Conservation (phyloP, 2,113 vertebrate species). For the Clupea harengus region DNA sequence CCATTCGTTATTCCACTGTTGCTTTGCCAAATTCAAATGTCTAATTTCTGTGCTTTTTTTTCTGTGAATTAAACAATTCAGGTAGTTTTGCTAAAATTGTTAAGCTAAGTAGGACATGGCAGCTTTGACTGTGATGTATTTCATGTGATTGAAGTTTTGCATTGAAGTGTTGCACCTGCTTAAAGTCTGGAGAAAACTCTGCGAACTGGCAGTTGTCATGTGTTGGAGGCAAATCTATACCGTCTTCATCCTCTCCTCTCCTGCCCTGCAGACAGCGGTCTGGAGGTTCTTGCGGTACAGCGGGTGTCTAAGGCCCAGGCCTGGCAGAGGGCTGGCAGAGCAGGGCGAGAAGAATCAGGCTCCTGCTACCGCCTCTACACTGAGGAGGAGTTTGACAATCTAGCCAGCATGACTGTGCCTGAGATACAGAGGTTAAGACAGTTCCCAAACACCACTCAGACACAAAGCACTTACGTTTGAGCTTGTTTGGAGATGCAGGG, state of each 20-base stretch:
- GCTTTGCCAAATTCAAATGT: background rate
- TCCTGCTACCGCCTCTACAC: slow-evolving; percentile 92
- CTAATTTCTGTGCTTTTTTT: no score
- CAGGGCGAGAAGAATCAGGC: slow-evolving; percentile 86
- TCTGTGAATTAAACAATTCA: background rate
- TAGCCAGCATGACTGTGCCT: slow-evolving; percentile 85
- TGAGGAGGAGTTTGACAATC: slow-evolving; percentile 87
- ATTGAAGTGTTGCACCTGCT: background rate
- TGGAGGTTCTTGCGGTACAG: slow-evolving; percentile 93
- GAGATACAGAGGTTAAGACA: slow-evolving; percentile 90
- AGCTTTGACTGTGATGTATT: background rate
- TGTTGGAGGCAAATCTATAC: background rate
- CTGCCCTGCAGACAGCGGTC: slow-evolving; percentile 76
- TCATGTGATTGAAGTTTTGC: background rate
- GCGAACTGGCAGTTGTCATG: background rate
- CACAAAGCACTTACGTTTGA: background rate
- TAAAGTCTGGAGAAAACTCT: background rate
- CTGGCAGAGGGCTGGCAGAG: slow-evolving; percentile 90
- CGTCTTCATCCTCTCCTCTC: background rate
- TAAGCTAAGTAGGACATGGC: background rate
- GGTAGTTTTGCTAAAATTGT: background rate
- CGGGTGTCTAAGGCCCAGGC: slow-evolving; percentile 93
- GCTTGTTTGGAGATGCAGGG: no score
- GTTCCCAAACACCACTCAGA: background rate
- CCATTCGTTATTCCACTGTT: background rate